phyloP scores from a whole-genome alignment of 1,140 invertebrate species.

The Helicorthomorpha holstii region DNA sequence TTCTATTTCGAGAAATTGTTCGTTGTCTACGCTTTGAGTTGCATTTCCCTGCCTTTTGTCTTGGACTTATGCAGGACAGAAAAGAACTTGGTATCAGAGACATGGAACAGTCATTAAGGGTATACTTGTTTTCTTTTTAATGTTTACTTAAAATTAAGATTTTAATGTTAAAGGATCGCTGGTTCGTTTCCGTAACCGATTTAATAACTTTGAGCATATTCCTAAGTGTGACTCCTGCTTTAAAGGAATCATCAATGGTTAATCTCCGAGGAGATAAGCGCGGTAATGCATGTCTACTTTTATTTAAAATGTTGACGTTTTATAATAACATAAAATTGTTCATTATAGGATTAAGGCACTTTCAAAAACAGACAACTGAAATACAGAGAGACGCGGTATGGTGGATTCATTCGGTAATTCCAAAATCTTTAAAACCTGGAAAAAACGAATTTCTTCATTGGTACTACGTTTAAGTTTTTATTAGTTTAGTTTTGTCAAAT shows the following conservation, averaged over 20 bases:
- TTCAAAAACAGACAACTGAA: conserved; percentile 48
- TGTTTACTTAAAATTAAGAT: not conserved
- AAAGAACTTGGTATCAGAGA: conserved; percentile 24
- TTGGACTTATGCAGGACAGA: conserved; percentile 45
- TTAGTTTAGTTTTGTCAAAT: not conserved
- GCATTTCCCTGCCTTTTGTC: conserved; percentile 48
- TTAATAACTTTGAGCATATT: conserved; percentile 71
- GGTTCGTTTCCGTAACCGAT: conserved; percentile 66
- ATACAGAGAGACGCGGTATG: conserved; percentile 64
- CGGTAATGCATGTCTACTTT: conserved; percentile 16
- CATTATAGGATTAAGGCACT: conserved; percentile 30
- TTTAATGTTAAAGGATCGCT: conserved; percentile 39
- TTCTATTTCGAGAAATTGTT: conserved; percentile 72
- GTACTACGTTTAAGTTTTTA: conserved; percentile 5
- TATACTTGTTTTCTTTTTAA: conserved; percentile 7
- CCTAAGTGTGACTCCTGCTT: conserved; percentile 52
- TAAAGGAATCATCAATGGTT: conserved; percentile 45
- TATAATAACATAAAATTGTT: not conserved
- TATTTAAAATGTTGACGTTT: not conserved
- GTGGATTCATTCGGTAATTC: conserved; percentile 69
- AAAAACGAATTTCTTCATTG: conserved; percentile 55
- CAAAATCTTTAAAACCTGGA: conserved; percentile 50
- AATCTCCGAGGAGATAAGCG: conserved; percentile 41
- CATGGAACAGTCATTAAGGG: conserved; percentile 23
- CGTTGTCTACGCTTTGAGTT: conserved; percentile 63